phyloP scores from a whole-genome alignment of 1,140 invertebrate species.

The Lucilia sericata region DNA sequence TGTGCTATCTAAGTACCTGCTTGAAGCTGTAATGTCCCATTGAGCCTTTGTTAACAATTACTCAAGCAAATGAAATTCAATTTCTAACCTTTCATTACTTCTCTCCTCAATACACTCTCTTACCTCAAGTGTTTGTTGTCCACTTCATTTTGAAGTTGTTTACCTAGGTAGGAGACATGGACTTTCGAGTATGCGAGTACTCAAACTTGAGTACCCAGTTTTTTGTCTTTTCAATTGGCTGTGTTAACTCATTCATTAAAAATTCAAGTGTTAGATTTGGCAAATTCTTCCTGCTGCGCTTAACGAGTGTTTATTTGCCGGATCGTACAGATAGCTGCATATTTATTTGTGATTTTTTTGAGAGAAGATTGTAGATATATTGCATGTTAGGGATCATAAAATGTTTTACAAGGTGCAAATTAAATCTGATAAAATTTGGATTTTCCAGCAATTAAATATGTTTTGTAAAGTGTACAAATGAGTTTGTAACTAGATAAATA shows the following conservation, averaged over 20 bases:
- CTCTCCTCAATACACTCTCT: neutral
- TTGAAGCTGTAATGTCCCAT: neutral
- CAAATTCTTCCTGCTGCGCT: constrained; percentile 13
- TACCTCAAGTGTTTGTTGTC: constrained; percentile 37
- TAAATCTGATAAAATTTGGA: constrained; percentile 13
- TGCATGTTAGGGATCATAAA: neutral
- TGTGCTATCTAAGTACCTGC: neutral
- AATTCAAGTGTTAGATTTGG: constrained; percentile 1
- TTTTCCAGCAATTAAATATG: constrained; percentile 30
- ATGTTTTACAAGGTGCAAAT: constrained; percentile 11
- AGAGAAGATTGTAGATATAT: neutral
- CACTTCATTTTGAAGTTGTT: constrained; percentile 29
- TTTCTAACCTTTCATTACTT: neutral
- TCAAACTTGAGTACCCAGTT: neutral
- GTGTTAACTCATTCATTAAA: constrained; percentile 40
- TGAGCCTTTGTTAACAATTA: neutral
- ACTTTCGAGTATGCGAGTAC: neutral
- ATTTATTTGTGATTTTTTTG: constrained; percentile 28
- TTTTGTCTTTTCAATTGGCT: constrained; percentile 30
- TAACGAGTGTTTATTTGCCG: neutral
- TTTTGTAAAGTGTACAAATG: constrained; percentile 17
- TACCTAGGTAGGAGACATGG: neutral
- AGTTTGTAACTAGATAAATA: neutral
- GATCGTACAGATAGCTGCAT: neutral
- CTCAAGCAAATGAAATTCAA: neutral